Evolutionary conservation across 2,888 invertebrate genomes (phyloP).

Genomic region (Tinea semifulvella): DNA sequence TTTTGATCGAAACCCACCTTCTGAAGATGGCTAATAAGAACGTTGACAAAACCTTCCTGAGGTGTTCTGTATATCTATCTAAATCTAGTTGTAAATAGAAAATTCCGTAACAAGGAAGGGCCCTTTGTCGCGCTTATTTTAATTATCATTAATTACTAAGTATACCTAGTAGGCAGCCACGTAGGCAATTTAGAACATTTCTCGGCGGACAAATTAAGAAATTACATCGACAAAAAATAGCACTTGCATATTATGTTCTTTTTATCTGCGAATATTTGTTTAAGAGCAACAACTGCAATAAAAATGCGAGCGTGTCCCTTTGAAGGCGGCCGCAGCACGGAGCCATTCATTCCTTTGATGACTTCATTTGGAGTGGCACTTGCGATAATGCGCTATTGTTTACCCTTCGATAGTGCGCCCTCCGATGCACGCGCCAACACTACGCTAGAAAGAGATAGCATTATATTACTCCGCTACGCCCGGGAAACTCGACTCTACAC

Average conservation of each 20-base stretch:
- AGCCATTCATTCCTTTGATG: conserved; percentile 64
- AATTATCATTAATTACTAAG: no score
- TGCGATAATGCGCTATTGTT: conserved; percentile 66
- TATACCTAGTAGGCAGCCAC: no score
- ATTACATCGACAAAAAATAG: conserved; percentile 5
- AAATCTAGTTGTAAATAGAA: no score
- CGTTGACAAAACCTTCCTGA: no score
- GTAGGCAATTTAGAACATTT: no score
- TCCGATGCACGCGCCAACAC: conserved; percentile 56
- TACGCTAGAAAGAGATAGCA: conserved; percentile 46
- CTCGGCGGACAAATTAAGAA: neutral
- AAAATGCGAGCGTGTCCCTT: conserved; percentile 56
- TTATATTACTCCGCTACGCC: conserved; percentile 33
- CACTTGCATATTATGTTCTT: conserved; percentile 7
- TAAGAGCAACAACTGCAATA: conserved; percentile 53
- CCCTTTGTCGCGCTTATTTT: no score
- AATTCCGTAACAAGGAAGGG: no score
- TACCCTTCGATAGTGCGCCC: conserved; percentile 65
- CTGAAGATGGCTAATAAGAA: no score
- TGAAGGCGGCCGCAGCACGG: conserved; percentile 46
- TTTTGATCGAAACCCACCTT: no score
- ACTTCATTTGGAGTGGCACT: conserved; percentile 55
- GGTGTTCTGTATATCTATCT: no score
- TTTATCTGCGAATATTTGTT: conserved; percentile 51
- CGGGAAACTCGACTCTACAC: conserved; percentile 21